These are phyloP conservation scores for Brachypteracias leptosomus DNA, from an alignment of 2,113 vertebrate genomes.

Conservation along the genomic window DNA sequence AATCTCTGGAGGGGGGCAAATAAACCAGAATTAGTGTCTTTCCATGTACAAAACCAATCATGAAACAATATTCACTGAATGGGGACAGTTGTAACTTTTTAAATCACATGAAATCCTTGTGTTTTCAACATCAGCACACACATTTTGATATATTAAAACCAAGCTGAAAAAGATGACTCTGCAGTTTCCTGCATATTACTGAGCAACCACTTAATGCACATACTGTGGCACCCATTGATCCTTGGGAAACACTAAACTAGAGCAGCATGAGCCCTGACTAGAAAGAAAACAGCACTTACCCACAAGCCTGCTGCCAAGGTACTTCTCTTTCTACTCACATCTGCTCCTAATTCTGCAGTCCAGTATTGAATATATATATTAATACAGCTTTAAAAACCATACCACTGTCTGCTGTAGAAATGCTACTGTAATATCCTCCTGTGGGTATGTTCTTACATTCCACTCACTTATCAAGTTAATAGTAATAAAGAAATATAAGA, in stretches of 20 bases:
- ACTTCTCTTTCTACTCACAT: not conserved
- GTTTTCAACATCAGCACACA: not conserved
- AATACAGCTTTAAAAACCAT: not conserved
- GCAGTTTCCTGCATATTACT: not conserved
- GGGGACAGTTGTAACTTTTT: not conserved
- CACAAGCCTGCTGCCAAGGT: not conserved
- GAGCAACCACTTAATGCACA: not conserved
- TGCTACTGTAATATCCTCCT: not conserved
- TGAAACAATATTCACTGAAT: not conserved
- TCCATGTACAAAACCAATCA: not conserved
- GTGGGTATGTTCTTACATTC: not conserved
- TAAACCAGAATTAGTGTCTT: not conserved
- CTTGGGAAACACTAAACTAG: not conserved
- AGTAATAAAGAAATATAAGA: not conserved
- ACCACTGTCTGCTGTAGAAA: not conserved
- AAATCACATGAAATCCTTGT: not conserved
- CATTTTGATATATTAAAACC: not conserved
- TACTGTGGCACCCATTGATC: not conserved
- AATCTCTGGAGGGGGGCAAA: constrained; percentile 77
- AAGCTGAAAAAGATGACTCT: not conserved
- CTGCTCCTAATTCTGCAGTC: not conserved
- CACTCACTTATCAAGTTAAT: not conserved
- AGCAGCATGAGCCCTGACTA: not conserved
- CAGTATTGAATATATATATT: not conserved
- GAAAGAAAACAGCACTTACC: not conserved